Evolutionary conservation across 2,888 invertebrate genomes (phyloP), one percentile per base, ranked within the genome.

Genomic region (Agonopterix heracliana): DNA sequence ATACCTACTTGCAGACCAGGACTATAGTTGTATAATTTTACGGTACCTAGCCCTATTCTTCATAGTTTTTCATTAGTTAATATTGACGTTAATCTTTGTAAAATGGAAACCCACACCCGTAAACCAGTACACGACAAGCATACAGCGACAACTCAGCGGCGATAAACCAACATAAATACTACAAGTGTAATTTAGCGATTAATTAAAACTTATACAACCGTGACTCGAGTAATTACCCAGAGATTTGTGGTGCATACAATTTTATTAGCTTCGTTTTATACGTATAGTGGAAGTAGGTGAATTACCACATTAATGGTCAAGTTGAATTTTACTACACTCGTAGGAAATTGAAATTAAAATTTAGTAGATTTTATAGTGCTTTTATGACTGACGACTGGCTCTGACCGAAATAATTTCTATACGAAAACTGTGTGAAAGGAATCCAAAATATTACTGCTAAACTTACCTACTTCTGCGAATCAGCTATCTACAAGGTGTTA

Each of bases 191-290:
- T 86, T 82, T 76, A 80, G 66, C 84, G 85, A 85, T 84, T 86
- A 86, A 87, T 87, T 85, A 85, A 86, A 87, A 85, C 68, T 79
- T 78, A 81, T 78, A 84, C 78, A 82, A 71, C 78, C 86, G 78
- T 84, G 75, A 80, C 86, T 68, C 61, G 61, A 66, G 81, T 83
- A 82, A 84, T 86, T 83, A 71, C 78, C 55, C 42, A 56, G 67
- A 71, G 77, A 78, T 76, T 81, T 79, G 73, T 78, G 74, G 70
- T 72, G 74, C 74, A 70, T 74, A 66, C 61, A 57, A 60, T 70
- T 77, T 74, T 41, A 46, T 40, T 46, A 11, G n/a, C 50, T 50
- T 47, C 49, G 48, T 56, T 54, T 54, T 49, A 57, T 56, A 53
- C 54, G 53, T 57, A 26, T 26, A 26, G 26, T 59, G 58, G 57